Evolutionary conservation across 2,113 vertebrate genomes (phyloP), one percentile per base, ranked within the genome.

Genomic region (Sardina pilchardus): DNA sequence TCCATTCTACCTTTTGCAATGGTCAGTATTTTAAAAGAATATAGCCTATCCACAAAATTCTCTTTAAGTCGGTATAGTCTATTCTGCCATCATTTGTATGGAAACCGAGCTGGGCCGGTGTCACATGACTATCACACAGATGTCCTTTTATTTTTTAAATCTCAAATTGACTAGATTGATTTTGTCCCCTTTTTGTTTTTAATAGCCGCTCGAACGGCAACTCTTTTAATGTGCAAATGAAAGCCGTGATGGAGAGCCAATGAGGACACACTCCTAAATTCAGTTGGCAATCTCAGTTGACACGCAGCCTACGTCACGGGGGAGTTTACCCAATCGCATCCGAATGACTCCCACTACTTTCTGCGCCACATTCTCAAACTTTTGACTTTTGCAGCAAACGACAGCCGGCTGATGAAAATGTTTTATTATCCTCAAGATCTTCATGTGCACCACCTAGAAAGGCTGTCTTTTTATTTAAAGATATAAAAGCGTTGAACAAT

Each of bases 361-460:
- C 85, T 75, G 82, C 86, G 63, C 83, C 88, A 90, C 91, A 88
- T 88, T 85, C 84, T 90, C 88, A 93, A 95, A 95, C 87, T 94
- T 94, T 93, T 92, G 88, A 91, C 90, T 91, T 89, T 92, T 91
- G 88, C 91, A 85, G 93, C 95, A 91, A 94, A 94, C 94, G 95
- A 93, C 92, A 91, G 87, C 92, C 88, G 92, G 91, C 94, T 89
- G 92, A 93, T 92, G 95, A 93, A 92, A 93, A 93, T 91, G 91
- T 94, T 95, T 95, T 95, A 96, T 96, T 96, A 94, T 94, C 94
- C 95, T 89, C 88, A 92, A 93, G 92, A 92, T 93, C 93, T 94
- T 92, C 90, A 91, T 91, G 91, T 88, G 89, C 92, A 89, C 93
- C 92, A 92, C 93, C 92, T 89, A 93, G 91, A 91, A 91, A 89